Conservation (phyloP, 2,797 vertebrate species). For the Melanogrammus aeglefinus region DNA sequence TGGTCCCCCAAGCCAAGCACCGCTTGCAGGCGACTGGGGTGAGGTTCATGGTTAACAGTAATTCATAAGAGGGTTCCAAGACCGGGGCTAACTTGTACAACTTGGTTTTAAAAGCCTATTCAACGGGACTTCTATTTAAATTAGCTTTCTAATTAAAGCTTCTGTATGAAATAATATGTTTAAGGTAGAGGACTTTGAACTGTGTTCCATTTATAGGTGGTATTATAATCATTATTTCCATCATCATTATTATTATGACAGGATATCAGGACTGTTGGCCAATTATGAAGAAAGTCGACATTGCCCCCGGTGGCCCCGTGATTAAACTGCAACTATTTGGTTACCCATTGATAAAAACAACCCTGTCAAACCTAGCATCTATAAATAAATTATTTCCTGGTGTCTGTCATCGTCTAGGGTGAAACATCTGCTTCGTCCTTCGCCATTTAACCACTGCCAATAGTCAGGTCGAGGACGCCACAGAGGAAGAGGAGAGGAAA, state of each 20-base stretch:
- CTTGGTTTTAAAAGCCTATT: background rate
- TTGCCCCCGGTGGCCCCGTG: conserved; percentile 57
- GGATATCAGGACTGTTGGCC: background rate
- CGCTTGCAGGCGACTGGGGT: conserved; percentile 25
- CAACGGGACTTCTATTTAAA: background rate
- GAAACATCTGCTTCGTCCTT: conserved; percentile 33
- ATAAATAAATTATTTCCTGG: conserved; percentile 45
- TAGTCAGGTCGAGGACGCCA: conserved; percentile 45
- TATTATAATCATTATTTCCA: background rate
- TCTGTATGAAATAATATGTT: background rate
- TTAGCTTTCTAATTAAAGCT: background rate
- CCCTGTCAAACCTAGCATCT: conserved; percentile 13
- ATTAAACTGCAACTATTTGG: conserved; percentile 26
- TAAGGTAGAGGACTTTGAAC: background rate
- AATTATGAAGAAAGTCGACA: conserved; percentile 27
- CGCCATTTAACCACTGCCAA: conserved; percentile 26
- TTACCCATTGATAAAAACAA: background rate
- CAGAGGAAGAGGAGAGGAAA: conserved; percentile 63
- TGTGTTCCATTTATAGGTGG: background rate
- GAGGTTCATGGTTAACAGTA: background rate
- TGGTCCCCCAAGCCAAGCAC: conserved; percentile 25
- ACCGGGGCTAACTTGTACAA: background rate
- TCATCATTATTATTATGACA: background rate
- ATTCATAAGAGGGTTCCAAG: background rate
- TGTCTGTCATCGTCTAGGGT: conserved; percentile 52